Percentiles rank a stretch among this genome's conserved stretches.
phyloP scores from a whole-genome alignment of 2,797 vertebrate genomes.

The Lacerta agilis region DNA sequence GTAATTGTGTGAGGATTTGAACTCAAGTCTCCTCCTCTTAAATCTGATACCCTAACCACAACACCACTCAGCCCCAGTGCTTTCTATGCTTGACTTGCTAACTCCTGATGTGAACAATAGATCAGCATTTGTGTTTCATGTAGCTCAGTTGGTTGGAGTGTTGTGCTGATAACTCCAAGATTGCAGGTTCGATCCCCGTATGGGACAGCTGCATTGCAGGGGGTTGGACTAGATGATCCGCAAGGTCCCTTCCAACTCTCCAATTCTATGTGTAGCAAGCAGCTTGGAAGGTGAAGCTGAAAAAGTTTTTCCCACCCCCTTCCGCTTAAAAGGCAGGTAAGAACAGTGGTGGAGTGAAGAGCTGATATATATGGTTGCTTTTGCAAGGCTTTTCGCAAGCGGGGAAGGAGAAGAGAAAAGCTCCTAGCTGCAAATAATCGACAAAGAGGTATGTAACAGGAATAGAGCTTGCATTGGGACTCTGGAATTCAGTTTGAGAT shows the following conservation, averaged over 20 bases:
- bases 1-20: background rate
- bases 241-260: no score
- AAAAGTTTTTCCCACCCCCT: background rate
- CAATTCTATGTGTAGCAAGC: background rate
- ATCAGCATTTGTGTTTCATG: no score
- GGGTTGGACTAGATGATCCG: no score
- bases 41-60: background rate
- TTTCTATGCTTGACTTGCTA: background rate
- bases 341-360: background rate
- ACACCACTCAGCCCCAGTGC: background rate
- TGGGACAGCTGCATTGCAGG: no score
- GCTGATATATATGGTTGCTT: background rate
- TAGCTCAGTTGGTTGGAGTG: no score
- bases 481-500: slow-evolving; percentile 30
- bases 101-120: background rate
- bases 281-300: background rate
- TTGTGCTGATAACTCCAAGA: no score
- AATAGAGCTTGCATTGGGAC: slow-evolving; percentile 17
- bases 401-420: slow-evolving; percentile 6
- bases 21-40: background rate
- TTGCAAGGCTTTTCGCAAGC: background rate
- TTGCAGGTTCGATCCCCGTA: no score
- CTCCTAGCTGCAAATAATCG: slow-evolving; percentile 9
- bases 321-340: background rate
- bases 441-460: slow-evolving; percentile 43